phyloP scores from a whole-genome alignment of 1,140 invertebrate species.

The Zophobas atratus region DNA sequence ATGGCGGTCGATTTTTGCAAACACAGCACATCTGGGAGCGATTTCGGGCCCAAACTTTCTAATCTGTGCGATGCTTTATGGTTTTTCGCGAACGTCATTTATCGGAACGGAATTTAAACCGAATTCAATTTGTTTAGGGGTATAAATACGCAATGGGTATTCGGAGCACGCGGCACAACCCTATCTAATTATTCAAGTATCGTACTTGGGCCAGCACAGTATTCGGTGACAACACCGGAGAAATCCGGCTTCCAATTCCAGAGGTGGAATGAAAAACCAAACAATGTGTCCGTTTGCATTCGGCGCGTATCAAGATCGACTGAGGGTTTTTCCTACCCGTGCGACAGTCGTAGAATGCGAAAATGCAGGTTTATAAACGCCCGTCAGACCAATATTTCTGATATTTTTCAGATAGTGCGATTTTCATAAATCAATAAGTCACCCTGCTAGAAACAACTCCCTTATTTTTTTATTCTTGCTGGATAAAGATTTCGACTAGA shows the following conservation, averaged over 20 bases:
- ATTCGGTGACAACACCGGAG: constrained; percentile 23
- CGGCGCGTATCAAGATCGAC: background rate
- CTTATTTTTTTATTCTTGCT: background rate
- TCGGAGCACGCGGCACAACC: constrained; percentile 25
- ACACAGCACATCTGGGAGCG: constrained; percentile 45
- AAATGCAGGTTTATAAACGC: too few species aligned
- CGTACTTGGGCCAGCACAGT: constrained; percentile 12
- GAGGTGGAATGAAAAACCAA: constrained; percentile 22
- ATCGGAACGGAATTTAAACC: constrained; percentile 15
- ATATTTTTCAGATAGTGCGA: too few species aligned
- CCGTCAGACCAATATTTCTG: too few species aligned
- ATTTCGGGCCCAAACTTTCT: constrained; percentile 45
- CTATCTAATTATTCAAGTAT: constrained; percentile 42
- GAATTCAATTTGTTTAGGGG: constrained; percentile 38
- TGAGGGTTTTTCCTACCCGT: background rate
- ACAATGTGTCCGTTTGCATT: constrained; percentile 11
- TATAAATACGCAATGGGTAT: constrained; percentile 30
- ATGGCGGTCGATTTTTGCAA: constrained; percentile 33
- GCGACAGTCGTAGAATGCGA: too few species aligned
- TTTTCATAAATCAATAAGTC: too few species aligned
- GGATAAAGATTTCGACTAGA: background rate
- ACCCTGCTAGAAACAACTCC: too few species aligned
- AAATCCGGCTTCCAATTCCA: constrained; percentile 16
- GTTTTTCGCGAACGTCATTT: constrained; percentile 29
- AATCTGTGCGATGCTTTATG: constrained; percentile 38